Percentiles rank a stretch among this genome's conserved stretches.
Conservation (phyloP, 2,113 vertebrate genomes). For the Theristicus caerulescens region DNA sequence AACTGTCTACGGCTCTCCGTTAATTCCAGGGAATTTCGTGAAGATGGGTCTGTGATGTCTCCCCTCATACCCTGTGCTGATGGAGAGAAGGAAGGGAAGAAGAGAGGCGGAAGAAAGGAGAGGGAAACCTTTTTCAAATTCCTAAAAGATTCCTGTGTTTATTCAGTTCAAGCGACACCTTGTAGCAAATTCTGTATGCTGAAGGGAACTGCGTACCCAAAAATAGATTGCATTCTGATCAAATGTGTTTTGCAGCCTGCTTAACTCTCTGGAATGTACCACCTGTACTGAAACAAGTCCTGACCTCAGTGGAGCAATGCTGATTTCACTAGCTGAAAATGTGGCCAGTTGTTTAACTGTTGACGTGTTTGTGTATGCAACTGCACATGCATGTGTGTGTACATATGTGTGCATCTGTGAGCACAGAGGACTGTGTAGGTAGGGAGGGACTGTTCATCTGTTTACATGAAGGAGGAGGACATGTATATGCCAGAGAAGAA, state of each 20-base stretch:
- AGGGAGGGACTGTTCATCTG: neutral
- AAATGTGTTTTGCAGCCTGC: neutral
- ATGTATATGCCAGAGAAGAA: neutral
- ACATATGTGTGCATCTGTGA: neutral
- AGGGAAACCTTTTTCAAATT: neutral
- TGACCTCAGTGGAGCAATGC: neutral
- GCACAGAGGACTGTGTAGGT: neutral
- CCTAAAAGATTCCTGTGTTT: neutral
- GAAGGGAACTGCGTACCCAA: neutral
- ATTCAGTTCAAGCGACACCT: neutral
- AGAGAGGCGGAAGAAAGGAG: neutral
- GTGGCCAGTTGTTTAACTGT: neutral
- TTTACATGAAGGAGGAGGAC: neutral
- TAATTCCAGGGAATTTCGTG: conserved; percentile 29
- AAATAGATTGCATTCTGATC: conserved; percentile 3
- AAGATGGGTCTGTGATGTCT: neutral
- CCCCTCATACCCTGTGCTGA: neutral
- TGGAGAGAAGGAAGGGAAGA: neutral
- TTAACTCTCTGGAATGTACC: conserved; percentile 10
- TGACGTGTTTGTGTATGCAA: too few species aligned
- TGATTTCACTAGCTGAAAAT: neutral
- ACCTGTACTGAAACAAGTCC: neutral
- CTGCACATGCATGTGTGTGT: neutral
- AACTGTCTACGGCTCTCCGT: neutral
- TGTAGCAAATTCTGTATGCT: neutral